phyloP scores from a whole-genome alignment of 53 echinoderm and acorn worm species.

The Apostichopus leukothele region DNA sequence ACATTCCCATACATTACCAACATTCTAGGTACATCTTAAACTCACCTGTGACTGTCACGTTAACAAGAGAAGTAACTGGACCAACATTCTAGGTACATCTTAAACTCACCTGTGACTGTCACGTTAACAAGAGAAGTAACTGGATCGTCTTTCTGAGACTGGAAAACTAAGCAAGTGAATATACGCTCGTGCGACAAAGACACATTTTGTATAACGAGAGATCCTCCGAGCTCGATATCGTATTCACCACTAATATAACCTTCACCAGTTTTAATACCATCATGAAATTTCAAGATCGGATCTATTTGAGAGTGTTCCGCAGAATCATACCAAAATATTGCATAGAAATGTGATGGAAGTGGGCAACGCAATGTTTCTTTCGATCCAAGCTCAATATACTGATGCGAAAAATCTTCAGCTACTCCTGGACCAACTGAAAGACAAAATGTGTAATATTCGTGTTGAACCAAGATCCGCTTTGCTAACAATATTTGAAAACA shows the following conservation, averaged over 20 bases:
- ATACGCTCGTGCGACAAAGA: background rate
- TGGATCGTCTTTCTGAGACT: background rate
- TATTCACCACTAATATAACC: background rate
- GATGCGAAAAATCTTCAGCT: background rate
- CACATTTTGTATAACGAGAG: background rate
- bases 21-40: too few relatives aligned
- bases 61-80: background rate
- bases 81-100: too few relatives aligned
- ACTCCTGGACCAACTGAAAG: background rate
- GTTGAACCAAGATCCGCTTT: too few relatives aligned
- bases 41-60: slow-evolving; percentile 17
- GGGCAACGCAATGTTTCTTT: background rate
- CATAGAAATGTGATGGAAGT: background rate
- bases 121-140: background rate
- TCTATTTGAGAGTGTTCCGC: background rate
- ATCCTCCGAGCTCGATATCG: background rate
- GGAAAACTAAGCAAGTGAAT: background rate
- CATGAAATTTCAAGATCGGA: background rate
- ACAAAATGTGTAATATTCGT: too few relatives aligned
- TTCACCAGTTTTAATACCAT: background rate
- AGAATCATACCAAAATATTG: slow-evolving; percentile 24
- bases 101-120: slow-evolving; percentile 3
- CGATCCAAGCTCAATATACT: slow-evolving; percentile 14
- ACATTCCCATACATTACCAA: too few relatives aligned
- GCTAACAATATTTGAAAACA: too few relatives aligned